A percentile compares a stretch with the other conserved stretches of the same genome.
phyloP scores from a whole-genome alignment of 1,140 invertebrate genomes.

The Drosophila nikananu region DNA sequence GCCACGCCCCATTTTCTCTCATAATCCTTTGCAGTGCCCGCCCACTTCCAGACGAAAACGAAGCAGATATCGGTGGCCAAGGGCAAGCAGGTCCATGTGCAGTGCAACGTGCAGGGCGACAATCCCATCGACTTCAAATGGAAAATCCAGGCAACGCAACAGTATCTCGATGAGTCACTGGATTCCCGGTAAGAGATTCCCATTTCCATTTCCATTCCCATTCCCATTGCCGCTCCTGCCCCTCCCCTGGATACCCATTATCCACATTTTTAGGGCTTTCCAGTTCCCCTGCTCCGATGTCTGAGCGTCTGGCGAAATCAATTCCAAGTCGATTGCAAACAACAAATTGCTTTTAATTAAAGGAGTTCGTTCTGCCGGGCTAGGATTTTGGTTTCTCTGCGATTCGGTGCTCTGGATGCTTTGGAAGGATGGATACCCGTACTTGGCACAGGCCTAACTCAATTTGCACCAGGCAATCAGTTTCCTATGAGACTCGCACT shows the following conservation, averaged over 20 bases:
- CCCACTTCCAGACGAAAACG: constrained; percentile 92
- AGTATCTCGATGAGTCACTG: constrained; percentile 89
- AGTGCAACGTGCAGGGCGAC: constrained; percentile 95
- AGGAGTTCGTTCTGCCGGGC: constrained; percentile 66
- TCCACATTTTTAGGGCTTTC: constrained; percentile 5
- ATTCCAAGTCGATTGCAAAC: constrained; percentile 78
- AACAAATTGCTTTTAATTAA: constrained; percentile 83
- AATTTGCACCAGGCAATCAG: constrained; percentile 55
- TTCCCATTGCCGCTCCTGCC: neutral
- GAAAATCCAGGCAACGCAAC: constrained; percentile 87
- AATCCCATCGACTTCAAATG: constrained; percentile 94
- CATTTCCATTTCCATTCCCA: constrained; percentile 1
- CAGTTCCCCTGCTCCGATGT: constrained; percentile 11
- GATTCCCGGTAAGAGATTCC: constrained; percentile 87
- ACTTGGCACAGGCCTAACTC: constrained; percentile 36
- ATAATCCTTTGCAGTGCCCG: constrained; percentile 88
- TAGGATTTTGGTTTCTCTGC: constrained; percentile 19
- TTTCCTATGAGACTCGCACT: constrained; percentile 6
- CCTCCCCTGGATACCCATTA: neutral
- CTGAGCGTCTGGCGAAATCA: constrained; percentile 61
- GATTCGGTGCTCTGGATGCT: neutral
- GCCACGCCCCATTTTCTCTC: neutral
- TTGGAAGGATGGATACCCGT: constrained; percentile 11
- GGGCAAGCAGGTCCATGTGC: constrained; percentile 91
- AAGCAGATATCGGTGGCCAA: constrained; percentile 91